Evolutionary conservation across 1,140 invertebrate genomes (phyloP).

Genomic region (Zaprionus camerounensis): DNA sequence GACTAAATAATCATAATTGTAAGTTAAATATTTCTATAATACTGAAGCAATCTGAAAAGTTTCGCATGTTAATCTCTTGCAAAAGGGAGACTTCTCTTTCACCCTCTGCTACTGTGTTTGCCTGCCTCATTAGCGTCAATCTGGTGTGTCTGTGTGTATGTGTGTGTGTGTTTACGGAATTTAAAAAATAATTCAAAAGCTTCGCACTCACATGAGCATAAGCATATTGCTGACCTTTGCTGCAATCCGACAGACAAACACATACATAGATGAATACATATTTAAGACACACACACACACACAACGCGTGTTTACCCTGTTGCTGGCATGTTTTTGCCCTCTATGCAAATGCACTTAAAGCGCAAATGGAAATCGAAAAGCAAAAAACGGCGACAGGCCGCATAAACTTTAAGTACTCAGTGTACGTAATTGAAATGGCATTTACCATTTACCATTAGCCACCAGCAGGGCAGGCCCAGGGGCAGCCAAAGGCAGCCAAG

Average conservation of each 20-base stretch:
- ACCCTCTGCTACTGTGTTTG: not conserved
- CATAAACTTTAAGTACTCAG: slow-evolving; percentile 77
- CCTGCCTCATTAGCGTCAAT: not conserved
- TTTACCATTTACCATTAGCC: slow-evolving; percentile 70
- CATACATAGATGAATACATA: not conserved
- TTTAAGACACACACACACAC: not conserved
- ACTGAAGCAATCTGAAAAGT: no score
- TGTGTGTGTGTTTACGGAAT: not conserved
- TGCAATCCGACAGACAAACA: not conserved
- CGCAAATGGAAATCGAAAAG: slow-evolving; percentile 72
- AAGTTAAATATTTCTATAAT: no score
- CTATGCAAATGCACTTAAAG: slow-evolving; percentile 78
- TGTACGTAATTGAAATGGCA: slow-evolving; percentile 79
- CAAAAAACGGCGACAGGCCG: slow-evolving; percentile 64
- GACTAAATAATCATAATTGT: no score
- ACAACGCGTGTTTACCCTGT: slow-evolving; percentile 14
- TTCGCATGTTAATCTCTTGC: not conserved
- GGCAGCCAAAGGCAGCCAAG: slow-evolving; percentile 10
- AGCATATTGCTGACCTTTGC: slow-evolving; percentile 8
- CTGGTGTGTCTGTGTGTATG: not conserved
- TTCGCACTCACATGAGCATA: slow-evolving; percentile 4
- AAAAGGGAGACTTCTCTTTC: not conserved
- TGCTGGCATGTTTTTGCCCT: slow-evolving; percentile 44
- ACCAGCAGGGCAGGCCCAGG: slow-evolving; percentile 26
- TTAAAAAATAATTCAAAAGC: not conserved